Evolutionary conservation across 1,140 invertebrate genomes (phyloP).

Genomic region (Drosophila ohnishii): DNA sequence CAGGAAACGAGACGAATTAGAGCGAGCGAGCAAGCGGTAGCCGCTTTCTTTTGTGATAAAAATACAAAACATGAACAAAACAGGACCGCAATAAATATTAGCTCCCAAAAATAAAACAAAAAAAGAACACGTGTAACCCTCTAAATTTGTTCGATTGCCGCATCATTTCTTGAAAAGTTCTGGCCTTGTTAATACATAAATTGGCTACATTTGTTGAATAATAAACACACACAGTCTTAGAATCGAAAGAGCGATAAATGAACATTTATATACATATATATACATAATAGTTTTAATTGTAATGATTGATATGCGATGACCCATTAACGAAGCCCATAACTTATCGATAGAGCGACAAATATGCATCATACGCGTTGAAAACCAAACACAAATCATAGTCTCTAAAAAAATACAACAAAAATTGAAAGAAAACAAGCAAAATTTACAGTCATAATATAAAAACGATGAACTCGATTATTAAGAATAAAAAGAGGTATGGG

Average conservation of each 20-base stretch:
- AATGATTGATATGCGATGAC: constrained; percentile 27
- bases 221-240: constrained; percentile 5
- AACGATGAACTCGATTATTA: constrained; percentile 18
- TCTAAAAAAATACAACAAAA: constrained; percentile 37
- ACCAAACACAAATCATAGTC: constrained; percentile 77
- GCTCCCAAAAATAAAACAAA: constrained; percentile 2
- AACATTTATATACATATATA: constrained; percentile 7
- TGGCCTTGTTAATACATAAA: constrained; percentile 25
- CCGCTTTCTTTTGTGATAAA: constrained; percentile 50
- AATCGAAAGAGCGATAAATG: constrained; percentile 23
- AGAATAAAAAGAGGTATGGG: background rate
- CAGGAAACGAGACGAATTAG: constrained; percentile 14
- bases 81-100: constrained; percentile 18
- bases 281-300: constrained; percentile 45
- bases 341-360: constrained; percentile 35
- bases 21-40: constrained; percentile 31
- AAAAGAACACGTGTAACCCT: constrained; percentile 1
- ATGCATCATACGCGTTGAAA: constrained; percentile 44
- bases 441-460: background rate
- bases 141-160: constrained; percentile 12
- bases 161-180: constrained; percentile 12
- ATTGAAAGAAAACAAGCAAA: constrained; percentile 14
- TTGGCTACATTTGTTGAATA: constrained; percentile 12
- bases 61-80: constrained; percentile 9
- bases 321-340: constrained; percentile 25